phyloP scores from a whole-genome alignment of 2,888 invertebrate genomes.

The Escarpia spicata region DNA sequence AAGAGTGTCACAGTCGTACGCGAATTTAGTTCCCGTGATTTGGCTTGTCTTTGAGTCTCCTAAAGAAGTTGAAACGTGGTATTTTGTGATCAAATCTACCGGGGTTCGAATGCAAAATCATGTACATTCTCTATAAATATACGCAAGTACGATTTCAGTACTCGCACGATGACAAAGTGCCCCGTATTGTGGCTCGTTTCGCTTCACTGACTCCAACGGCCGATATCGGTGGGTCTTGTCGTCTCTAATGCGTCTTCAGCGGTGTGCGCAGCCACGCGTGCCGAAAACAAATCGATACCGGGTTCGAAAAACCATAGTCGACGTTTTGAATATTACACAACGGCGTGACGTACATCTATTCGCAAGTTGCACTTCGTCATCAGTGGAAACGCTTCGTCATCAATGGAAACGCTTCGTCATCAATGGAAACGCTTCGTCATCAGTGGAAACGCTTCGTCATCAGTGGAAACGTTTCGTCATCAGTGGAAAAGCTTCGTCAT shows the following conservation, averaged over 20 bases:
- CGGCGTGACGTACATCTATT: not conserved
- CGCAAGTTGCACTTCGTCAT: not conserved
- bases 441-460: too few relatives aligned
- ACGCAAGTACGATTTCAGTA: not conserved
- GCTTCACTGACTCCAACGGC: not conserved
- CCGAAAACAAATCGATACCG: not conserved
- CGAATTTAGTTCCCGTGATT: too few relatives aligned
- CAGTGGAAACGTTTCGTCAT: too few relatives aligned
- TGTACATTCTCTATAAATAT: not conserved
- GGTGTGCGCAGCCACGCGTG: not conserved
- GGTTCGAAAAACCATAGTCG: not conserved
- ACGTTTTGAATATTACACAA: constrained; percentile 6
- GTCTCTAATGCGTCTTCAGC: not conserved
- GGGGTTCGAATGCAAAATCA: not conserved
- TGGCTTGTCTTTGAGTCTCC: too few relatives aligned
- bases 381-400: not conserved
- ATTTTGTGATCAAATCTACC: not conserved
- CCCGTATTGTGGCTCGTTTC: not conserved
- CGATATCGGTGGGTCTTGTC: not conserved
- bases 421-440: too few relatives aligned
- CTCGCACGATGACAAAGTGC: not conserved
- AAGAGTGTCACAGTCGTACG: too few relatives aligned
- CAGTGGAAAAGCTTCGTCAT: too few relatives aligned
- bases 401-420: too few relatives aligned
- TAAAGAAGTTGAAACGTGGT: too few relatives aligned